Evolutionary conservation across 2,888 invertebrate genomes (phyloP), one percentile per base, ranked within the genome.

Genomic region (Eilema griseolum): DNA sequence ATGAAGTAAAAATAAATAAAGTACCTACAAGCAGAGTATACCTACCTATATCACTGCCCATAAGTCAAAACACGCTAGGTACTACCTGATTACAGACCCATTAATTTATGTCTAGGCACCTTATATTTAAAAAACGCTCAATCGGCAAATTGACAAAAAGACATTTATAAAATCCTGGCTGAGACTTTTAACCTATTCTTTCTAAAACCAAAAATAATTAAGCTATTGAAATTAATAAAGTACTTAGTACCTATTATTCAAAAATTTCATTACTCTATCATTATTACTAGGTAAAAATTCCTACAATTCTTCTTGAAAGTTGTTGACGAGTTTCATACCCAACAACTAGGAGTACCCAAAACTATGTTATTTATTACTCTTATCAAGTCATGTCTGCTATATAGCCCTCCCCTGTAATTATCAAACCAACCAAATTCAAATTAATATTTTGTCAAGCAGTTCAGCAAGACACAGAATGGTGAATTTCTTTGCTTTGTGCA

Each of bases 401-500:
- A 37, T 12, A 41, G 14, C 46, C 46, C 7, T 28, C 14, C 61
- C 14, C 37, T 3, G n/a, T 24, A 62, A 37, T 20, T 16, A 10
- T 16, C 12, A n/a, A n/a, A 20, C 24, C 0, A 1, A 62, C 8
- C 11, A 66, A 57, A 66, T 12, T 60, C 5, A 23, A 46, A 64
- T 52, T 66, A 66, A 41, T 33, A 91, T 76, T 73, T 91, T 89
- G 68, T 80, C 76, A 33, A 93, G 83, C 75, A 89, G 89, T 59
- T 92, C 90, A 12, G 79, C 75, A 61, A 95, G 73, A 78, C 88
- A 87, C 1, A 94, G 56, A n/a, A 87, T 88, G 10, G 88, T 88
- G 78, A 95, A 95, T 77, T 92, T 95, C 60, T 92, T 94, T 0
- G 89, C 90, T 71, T 90, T 92, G 70, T 93, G 88, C 62, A 95